Percentiles rank a stretch among this genome's conserved stretches.
Evolutionary conservation across 2,113 vertebrate species (phyloP).

Genomic region (Thinocorus orbignyianus): DNA sequence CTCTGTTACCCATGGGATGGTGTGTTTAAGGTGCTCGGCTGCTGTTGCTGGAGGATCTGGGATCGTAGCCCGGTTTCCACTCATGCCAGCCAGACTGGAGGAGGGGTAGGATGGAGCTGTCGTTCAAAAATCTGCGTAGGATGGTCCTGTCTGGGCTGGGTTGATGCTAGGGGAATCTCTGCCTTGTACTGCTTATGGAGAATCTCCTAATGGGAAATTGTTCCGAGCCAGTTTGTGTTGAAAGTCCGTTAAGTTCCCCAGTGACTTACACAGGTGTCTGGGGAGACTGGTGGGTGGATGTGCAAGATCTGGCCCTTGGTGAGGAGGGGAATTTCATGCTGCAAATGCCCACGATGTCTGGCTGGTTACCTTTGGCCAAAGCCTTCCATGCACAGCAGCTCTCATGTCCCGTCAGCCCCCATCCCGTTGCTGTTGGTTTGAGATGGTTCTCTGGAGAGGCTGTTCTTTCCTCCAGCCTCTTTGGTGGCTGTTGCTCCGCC

Average conservation of each 20-base stretch:
- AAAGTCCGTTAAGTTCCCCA: rapidly evolving
- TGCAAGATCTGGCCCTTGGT: background rate
- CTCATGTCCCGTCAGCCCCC: rapidly evolving
- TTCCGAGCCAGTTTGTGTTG: background rate
- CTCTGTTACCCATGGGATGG: rapidly evolving
- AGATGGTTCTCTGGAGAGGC: background rate
- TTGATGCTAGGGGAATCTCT: background rate
- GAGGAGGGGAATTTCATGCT: background rate
- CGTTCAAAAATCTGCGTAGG: background rate
- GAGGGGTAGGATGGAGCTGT: background rate
- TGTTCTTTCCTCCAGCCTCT: background rate
- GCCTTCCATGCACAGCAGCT: background rate
- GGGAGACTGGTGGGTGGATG: background rate
- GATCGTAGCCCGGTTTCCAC: background rate
- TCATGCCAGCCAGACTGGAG: background rate
- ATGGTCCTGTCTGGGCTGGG: constrained; percentile 4
- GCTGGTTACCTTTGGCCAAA: background rate
- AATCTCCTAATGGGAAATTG: background rate
- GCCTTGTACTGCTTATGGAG: background rate
- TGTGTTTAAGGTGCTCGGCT: background rate
- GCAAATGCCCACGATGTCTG: background rate
- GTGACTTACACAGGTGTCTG: background rate
- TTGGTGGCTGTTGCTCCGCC: background rate
- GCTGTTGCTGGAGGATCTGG: background rate
- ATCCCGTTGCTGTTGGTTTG: rapidly evolving